Conservation (phyloP, 2,113 vertebrate species). For the Gymnarchus niloticus region DNA sequence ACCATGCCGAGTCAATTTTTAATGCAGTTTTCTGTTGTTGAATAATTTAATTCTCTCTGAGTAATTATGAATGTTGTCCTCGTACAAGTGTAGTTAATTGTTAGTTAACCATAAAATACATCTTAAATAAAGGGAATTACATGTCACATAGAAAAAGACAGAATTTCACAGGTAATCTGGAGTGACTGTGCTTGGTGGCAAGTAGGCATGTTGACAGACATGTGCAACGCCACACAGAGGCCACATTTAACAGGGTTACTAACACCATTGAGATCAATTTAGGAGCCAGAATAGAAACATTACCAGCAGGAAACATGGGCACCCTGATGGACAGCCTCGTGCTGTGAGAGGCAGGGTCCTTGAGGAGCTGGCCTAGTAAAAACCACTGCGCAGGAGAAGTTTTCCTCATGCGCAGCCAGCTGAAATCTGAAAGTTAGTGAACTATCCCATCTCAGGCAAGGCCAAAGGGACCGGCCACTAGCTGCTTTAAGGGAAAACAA, state of each 20-base stretch:
- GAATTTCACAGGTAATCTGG: background rate
- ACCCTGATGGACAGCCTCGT: background rate
- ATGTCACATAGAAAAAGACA: background rate
- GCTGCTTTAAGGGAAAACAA: background rate
- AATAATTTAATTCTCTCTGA: background rate
- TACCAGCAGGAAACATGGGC: background rate
- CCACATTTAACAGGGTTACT: background rate
- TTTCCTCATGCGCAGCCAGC: background rate
- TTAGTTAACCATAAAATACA: background rate
- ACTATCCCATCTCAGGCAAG: background rate
- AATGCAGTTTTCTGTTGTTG: background rate
- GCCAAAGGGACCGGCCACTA: background rate
- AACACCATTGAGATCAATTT: background rate
- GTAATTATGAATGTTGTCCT: background rate
- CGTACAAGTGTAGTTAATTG: background rate
- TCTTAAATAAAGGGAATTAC: background rate
- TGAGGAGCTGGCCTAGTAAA: slow-evolving; percentile 12
- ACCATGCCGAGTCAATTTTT: background rate
- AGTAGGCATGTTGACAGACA: background rate
- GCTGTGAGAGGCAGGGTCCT: background rate
- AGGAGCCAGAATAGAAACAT: background rate
- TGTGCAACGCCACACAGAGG: background rate
- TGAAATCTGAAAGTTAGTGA: background rate
- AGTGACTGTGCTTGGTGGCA: background rate
- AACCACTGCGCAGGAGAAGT: background rate